Percentiles rank a stretch among this genome's conserved stretches.
Evolutionary conservation across 2,888 invertebrate species (phyloP).

Genomic region (Acleris cristana): DNA sequence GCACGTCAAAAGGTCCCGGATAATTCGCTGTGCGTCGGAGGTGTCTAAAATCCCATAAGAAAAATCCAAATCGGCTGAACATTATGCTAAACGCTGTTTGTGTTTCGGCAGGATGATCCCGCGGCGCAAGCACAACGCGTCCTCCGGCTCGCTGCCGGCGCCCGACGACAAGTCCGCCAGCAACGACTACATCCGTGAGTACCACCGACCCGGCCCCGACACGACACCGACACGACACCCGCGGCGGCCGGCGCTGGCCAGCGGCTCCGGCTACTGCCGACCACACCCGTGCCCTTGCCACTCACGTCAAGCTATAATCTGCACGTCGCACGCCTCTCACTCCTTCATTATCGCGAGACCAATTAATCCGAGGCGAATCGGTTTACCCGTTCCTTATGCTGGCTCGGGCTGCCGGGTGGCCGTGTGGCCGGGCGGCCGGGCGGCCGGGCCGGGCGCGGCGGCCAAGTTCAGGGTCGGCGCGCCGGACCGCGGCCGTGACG

Average conservation of each 20-base stretch:
- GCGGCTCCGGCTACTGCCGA: conserved; percentile 71
- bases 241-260: conserved; percentile 69
- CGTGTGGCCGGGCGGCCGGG: too few species aligned
- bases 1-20: too few species aligned
- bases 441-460: background rate
- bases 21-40: too few species aligned
- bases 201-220: conserved; percentile 1
- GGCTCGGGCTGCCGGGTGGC: too few species aligned
- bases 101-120: conserved; percentile 71
- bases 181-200: conserved; percentile 79
- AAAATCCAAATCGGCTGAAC: too few species aligned
- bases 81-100: too few species aligned
- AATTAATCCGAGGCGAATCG: too few species aligned
- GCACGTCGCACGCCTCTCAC: background rate
- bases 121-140: conserved; percentile 77
- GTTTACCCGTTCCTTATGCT: too few species aligned
- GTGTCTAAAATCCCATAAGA: too few species aligned
- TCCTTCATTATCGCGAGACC: background rate
- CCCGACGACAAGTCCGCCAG: conserved; percentile 79
- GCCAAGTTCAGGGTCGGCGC: background rate
- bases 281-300: background rate
- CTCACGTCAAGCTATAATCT: background rate
- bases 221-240: too few species aligned
- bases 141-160: conserved; percentile 75
- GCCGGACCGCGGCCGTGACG: too few species aligned